Evolutionary conservation across 1,140 invertebrate genomes (phyloP).

Genomic region (Caerostris darwini): DNA sequence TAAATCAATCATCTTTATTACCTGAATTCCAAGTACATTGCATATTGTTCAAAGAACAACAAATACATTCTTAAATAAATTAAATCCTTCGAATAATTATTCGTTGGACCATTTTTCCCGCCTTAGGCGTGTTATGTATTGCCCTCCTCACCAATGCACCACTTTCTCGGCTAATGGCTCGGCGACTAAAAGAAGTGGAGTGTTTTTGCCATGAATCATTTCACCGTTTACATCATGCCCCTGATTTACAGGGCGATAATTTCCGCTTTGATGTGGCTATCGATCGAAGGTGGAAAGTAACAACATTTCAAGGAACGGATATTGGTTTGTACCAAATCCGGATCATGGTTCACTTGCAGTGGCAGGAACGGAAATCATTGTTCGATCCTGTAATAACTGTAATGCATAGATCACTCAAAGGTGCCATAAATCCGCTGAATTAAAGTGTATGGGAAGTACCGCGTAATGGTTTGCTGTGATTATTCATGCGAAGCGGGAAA

Average conservation of each 20-base stretch:
- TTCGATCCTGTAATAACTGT: background rate
- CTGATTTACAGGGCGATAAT: constrained; percentile 40
- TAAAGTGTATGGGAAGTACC: no score
- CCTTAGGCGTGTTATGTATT: background rate
- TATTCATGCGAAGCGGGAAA: no score
- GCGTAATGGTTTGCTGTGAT: no score
- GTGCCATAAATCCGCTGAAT: no score
- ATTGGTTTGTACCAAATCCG: background rate
- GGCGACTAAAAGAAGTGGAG: background rate
- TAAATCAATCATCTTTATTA: no score
- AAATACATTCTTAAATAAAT: no score
- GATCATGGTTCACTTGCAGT: background rate
- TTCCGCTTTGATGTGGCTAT: constrained; percentile 27
- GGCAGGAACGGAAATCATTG: background rate
- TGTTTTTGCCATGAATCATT: constrained; percentile 17
- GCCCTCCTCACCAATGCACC: background rate
- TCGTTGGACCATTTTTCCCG: background rate
- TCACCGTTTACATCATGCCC: background rate
- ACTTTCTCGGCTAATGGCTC: background rate
- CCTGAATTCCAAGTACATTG: no score
- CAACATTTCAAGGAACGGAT: background rate
- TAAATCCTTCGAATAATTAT: background rate
- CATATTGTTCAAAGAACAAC: no score
- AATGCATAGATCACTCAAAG: background rate
- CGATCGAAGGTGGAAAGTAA: background rate